These are phyloP conservation scores for Poecilia wingei DNA, from an alignment of 2,797 vertebrate genomes.

Conservation along the genomic window DNA sequence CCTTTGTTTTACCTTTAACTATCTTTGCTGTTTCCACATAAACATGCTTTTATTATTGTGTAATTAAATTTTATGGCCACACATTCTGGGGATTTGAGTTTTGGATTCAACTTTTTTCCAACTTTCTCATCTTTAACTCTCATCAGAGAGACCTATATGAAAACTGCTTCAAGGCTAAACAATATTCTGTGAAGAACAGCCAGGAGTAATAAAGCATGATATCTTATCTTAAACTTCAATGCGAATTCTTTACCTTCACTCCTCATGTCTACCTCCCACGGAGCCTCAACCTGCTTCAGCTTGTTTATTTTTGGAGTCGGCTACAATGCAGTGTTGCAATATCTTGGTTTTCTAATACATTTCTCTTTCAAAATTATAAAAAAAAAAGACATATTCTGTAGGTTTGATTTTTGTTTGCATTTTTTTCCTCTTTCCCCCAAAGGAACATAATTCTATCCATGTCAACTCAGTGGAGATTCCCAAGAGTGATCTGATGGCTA, in stretches of 20 bases:
- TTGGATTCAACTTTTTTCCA: conserved; percentile 14
- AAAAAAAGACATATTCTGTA: not conserved
- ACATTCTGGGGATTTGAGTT: not conserved
- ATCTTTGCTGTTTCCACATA: not conserved
- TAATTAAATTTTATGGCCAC: conserved; percentile 10
- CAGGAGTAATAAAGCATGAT: conserved; percentile 43
- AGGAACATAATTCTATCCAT: conserved; percentile 91
- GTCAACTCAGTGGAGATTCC: conserved; percentile 90
- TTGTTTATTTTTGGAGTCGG: conserved; percentile 1
- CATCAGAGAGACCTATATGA: conserved; percentile 21
- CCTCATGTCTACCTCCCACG: not conserved
- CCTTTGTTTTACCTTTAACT: not conserved
- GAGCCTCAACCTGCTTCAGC: not conserved
- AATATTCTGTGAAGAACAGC: conserved; percentile 26
- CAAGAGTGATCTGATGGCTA: conserved; percentile 91
- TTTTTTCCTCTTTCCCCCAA: conserved; percentile 5
- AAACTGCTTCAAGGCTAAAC: conserved; percentile 34
- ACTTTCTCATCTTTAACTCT: conserved; percentile 29
- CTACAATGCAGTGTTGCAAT: not conserved
- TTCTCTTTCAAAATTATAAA: not conserved
- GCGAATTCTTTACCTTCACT: conserved; percentile 14
- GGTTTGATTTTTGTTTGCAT: no score
- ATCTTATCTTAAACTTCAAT: conserved; percentile 51
- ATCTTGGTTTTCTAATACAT: not conserved
- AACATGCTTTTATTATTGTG: not conserved